Conservation (phyloP, 2,113 vertebrate species). For the Proterorhinus semilunaris region DNA sequence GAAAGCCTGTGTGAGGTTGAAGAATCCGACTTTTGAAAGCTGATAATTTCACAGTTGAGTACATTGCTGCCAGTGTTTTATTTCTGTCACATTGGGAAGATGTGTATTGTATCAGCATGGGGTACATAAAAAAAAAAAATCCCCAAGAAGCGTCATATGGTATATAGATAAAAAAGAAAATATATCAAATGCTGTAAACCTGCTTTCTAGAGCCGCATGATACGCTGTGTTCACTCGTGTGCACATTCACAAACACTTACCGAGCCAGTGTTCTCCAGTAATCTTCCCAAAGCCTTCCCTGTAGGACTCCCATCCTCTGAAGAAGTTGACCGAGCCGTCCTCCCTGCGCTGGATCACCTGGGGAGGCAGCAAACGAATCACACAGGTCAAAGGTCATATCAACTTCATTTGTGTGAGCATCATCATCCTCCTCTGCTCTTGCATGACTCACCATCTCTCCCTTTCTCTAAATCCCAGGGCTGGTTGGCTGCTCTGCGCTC, state of each 20-base stretch:
- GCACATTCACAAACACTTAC: conserved; percentile 69
- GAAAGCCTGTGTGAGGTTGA: conserved; percentile 28
- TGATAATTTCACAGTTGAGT: conserved; percentile 46
- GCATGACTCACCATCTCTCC: conserved; percentile 37
- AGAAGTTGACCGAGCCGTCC: conserved; percentile 93
- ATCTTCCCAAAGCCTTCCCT: conserved; percentile 94
- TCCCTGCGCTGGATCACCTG: conserved; percentile 95
- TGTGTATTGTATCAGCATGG: conserved; percentile 26
- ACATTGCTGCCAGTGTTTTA: conserved; percentile 33
- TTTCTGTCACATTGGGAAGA: conserved; percentile 37
- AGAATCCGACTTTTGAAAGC: conserved; percentile 38
- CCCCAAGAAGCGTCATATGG: conserved; percentile 24
- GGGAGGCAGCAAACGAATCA: conserved; percentile 21
- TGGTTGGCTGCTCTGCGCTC: conserved; percentile 31
- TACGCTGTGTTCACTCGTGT: not conserved
- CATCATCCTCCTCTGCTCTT: conserved; percentile 38
- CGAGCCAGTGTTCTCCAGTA: conserved; percentile 95
- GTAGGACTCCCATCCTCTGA: conserved; percentile 93
- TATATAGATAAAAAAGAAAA: conserved; percentile 6
- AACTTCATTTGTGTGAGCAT: conserved; percentile 26
- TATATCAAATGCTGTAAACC: not conserved
- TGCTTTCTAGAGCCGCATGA: too few species aligned
- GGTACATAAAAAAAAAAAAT: conserved; percentile 16
- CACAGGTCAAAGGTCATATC: conserved; percentile 38
- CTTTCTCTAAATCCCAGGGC: conserved; percentile 20